A percentile compares a stretch with the other conserved stretches of the same genome.
phyloP scores from a whole-genome alignment of 2,888 invertebrate genomes.

The Nymphalis urticae region DNA sequence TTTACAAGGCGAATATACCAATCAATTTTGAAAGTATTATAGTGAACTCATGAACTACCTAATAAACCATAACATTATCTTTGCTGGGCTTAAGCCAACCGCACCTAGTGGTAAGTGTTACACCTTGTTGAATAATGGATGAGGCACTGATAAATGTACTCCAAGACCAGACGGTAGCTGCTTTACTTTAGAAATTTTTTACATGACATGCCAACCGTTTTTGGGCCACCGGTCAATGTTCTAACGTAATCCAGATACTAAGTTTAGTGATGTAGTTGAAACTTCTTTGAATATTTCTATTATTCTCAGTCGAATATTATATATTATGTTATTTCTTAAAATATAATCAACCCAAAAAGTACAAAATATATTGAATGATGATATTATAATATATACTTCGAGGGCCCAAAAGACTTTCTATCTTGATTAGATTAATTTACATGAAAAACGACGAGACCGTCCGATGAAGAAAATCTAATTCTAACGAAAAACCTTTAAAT shows the following conservation, averaged over 20 bases:
- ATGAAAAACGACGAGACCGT: slow-evolving; percentile 8
- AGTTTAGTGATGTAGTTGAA: not conserved
- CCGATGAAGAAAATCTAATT: slow-evolving; percentile 6
- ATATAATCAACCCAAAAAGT: not conserved
- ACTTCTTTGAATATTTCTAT: not conserved
- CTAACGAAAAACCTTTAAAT: slow-evolving; percentile 7
- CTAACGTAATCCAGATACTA: not conserved
- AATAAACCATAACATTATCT: slow-evolving; percentile 43
- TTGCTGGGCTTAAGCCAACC: slow-evolving; percentile 39
- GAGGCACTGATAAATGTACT: slow-evolving; percentile 39
- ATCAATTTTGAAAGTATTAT: slow-evolving; percentile 32
- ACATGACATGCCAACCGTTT: slow-evolving; percentile 10
- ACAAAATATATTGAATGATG: not conserved
- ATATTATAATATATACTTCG: not conserved
- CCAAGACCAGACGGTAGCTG: slow-evolving; percentile 30
- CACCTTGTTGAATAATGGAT: slow-evolving; percentile 44
- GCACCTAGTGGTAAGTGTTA: slow-evolving; percentile 38
- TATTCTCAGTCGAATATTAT: not conserved
- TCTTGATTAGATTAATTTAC: slow-evolving; percentile 13
- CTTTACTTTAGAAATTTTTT: slow-evolving; percentile 28
- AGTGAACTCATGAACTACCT: slow-evolving; percentile 36
- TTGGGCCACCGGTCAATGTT: slow-evolving; percentile 15
- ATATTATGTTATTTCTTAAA: not conserved
- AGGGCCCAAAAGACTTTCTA: slow-evolving; percentile 2
- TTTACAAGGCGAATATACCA: not conserved